Evolutionary conservation across 2,797 vertebrate genomes (phyloP), one percentile per base, ranked within the genome.

Genomic region (Helarctos malayanus): DNA sequence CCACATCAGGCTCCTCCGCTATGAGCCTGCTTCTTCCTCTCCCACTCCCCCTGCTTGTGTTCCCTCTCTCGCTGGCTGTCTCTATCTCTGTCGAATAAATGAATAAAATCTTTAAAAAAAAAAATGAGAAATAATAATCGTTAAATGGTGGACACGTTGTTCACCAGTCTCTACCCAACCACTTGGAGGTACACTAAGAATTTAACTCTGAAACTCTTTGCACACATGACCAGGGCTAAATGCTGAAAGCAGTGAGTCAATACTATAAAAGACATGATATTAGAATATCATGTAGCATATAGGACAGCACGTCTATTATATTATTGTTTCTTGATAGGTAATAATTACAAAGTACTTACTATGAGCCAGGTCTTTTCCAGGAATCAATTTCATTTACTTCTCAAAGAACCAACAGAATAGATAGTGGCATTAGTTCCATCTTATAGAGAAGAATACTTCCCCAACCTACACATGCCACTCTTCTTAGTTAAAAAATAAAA

Each of bases 111-210:
- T 38, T 38, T 38, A 38, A 38, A 49, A 56, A 84, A 32, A 90
- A 96, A 49, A 79, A 95, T 41, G 18, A 7, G 54, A 25, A 98
- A 90, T 95, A 71, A 80, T 86, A 65, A 10, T 54, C 41, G 2
- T 63, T 95, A 78, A 54, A 29, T 52, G 0, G 29, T 79, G 59
- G 19, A n/a, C 25, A 11, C 21, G 7, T 27, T 61, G 9, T 54
- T 83, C 8, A 29, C 11, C 14, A 12, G 13, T 71, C 38, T 61
- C 81, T 71, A 38, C 32, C 35, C 35, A 85, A 32, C 5, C n/a
- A 49, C 41, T n/a, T 21, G 27, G 23, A 79, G 18, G 18, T 8
- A 27, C 7, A 38, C n/a, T 82, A 15, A 73, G 18, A 52, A 35
- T 41, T 29, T 5, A 69, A 83, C 21, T 76, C 38, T 54, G 15